Percentiles rank a stretch among this genome's conserved stretches.
phyloP scores from a whole-genome alignment of 1,140 invertebrate species.

The Drosophila ambigua region DNA sequence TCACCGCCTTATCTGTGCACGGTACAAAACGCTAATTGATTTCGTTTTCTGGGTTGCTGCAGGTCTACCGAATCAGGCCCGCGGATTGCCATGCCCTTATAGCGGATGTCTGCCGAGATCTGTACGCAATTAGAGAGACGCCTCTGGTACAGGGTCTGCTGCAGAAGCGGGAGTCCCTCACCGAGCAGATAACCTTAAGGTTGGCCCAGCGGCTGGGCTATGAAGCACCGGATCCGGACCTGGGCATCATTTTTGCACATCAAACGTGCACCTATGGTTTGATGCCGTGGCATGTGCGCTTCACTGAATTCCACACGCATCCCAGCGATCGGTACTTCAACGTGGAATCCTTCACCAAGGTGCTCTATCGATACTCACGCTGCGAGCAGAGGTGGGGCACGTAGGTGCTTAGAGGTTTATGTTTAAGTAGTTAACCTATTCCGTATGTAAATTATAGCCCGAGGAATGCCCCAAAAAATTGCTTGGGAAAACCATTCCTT shows the following conservation, averaged over 20 bases:
- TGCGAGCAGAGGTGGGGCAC: slow-evolving; percentile 82
- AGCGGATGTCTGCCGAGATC: slow-evolving; percentile 71
- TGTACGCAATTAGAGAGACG: slow-evolving; percentile 50
- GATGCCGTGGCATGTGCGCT: slow-evolving; percentile 77
- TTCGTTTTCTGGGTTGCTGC: slow-evolving; percentile 6
- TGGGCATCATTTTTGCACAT: slow-evolving; percentile 68
- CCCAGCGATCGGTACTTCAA: slow-evolving; percentile 61
- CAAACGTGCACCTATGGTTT: slow-evolving; percentile 72
- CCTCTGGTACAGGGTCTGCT: slow-evolving; percentile 57
- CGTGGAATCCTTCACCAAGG: slow-evolving; percentile 54
- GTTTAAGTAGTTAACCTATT: slow-evolving; percentile 57
- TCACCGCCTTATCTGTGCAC: slow-evolving; percentile 36
- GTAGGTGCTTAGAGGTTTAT: slow-evolving; percentile 12
- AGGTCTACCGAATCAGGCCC: slow-evolving; percentile 65
- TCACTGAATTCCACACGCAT: slow-evolving; percentile 78
- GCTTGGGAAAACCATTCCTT: slow-evolving; percentile 19
- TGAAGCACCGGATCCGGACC: slow-evolving; percentile 62
- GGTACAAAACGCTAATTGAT: slow-evolving; percentile 19
- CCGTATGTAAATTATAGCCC: slow-evolving; percentile 49
- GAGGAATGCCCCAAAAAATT: too few species aligned
- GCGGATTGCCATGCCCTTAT: slow-evolving; percentile 70
- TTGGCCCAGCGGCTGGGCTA: slow-evolving; percentile 56
- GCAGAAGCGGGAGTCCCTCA: slow-evolving; percentile 55
- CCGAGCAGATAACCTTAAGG: slow-evolving; percentile 46
- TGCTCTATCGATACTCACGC: slow-evolving; percentile 75